phyloP scores from a whole-genome alignment of 2,888 invertebrate species.

The Agrotis clavis region DNA sequence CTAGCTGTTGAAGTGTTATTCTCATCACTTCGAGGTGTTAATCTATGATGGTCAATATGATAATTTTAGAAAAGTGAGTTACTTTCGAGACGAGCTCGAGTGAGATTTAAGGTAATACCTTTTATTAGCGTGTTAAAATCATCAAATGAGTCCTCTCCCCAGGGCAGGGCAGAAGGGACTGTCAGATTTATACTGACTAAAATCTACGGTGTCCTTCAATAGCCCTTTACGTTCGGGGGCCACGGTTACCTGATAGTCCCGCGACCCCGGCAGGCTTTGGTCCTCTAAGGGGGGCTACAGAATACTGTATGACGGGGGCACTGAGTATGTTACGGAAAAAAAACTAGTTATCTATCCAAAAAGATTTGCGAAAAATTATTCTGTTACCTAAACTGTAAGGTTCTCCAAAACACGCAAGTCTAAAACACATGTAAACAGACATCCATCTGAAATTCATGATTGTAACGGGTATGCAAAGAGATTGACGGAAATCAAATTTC shows the following conservation, averaged over 20 bases:
- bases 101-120: background rate
- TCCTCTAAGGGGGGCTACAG: no score
- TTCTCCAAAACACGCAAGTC: constrained; percentile 11
- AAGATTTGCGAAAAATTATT: background rate
- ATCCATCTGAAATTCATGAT: constrained; percentile 64
- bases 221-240: no score
- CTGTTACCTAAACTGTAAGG: constrained; percentile 7
- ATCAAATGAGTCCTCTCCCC: no score
- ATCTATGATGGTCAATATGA: background rate
- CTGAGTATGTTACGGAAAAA: no score
- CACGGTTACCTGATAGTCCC: no score
- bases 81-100: background rate
- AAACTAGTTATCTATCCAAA: no score
- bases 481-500: constrained; percentile 59
- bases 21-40: constrained; percentile 1
- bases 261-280: no score
- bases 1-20: background rate
- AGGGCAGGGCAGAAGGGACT: no score
- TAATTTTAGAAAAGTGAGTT: constrained; percentile 18
- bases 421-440: constrained; percentile 47
- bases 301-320: no score
- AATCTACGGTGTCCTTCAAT: no score
- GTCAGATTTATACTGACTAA: no score
- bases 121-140: no score
- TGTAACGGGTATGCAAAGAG: constrained; percentile 66